Evolutionary conservation across 2,113 vertebrate genomes (phyloP), one percentile per base, ranked within the genome.

Genomic region (Semnopithecus entellus): DNA sequence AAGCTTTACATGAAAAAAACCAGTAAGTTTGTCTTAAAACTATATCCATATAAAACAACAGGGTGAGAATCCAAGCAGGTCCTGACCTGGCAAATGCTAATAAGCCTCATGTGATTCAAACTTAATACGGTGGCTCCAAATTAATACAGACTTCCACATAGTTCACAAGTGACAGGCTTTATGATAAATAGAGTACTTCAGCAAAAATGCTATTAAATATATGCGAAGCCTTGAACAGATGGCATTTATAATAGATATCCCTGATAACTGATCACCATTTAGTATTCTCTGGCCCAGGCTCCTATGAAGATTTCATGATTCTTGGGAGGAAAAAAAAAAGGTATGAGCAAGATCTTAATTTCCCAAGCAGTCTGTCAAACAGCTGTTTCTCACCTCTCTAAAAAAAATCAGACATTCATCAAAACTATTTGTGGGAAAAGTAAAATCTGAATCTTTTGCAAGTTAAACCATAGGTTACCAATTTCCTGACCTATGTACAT

Each of bases 241-340:
- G 97, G 97, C 95, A 97, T 97, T 95, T 97, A 92, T 96, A 97
- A 96, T 82, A 95, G 94, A 96, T 96, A 96, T n/a, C 38, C 40
- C 72, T 73, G 88, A 97, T 97, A 96, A 97, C 84, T 96, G 81
- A 96, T 97, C 97, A 97, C 88, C 92, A 96, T 87, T 97, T 96
- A 94, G 88, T 64, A 96, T 94, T 90, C 95, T 82, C 76, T 90
- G 88, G 70, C 16, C 80, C 80, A 96, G 57, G 45, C 22, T 90
- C 59, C 80, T 86, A 97, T 72, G 83, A 96, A 90, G 66, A 27
- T 88, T 96, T 96, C 88, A 90, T 50, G 59, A 92, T 55, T 95
- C 23, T 73, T 88, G 45, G 45, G 59, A 88, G 40, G 25, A 12
- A 20, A 6, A 40, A 23, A 38, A 48, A 25, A 72, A 25, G 48